phyloP scores from a whole-genome alignment of 2,888 invertebrate genomes.

The Polylopha cassiicola region DNA sequence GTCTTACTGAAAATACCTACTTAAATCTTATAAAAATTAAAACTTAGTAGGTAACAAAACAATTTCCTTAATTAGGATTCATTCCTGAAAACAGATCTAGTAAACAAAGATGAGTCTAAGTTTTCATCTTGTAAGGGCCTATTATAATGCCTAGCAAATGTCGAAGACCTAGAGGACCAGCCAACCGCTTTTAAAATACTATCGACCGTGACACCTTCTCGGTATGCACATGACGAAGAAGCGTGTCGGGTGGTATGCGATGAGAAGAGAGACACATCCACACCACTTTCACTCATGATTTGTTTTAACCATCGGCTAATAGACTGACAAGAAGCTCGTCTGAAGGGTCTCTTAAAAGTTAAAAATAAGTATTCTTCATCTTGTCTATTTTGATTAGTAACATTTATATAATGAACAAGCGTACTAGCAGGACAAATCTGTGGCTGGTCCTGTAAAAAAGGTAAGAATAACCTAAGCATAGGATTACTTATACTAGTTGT shows the following conservation, averaged over 20 bases:
- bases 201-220: background rate
- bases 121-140: no score
- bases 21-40: no score
- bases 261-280: no score
- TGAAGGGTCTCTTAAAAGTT: no score
- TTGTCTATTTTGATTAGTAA: no score
- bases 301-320: conserved; percentile 16
- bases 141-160: conserved; percentile 10
- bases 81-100: no score
- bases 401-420: background rate
- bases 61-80: no score
- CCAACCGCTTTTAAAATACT: conserved; percentile 7
- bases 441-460: background rate
- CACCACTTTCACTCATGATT: conserved; percentile 5
- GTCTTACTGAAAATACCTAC: no score
- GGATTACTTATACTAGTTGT: conserved; percentile 3
- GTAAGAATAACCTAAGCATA: conserved; percentile 2
- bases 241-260: no score
- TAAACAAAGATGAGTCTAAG: no score
- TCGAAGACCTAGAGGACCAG: conserved; percentile 4
- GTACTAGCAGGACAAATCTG: background rate
- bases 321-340: conserved; percentile 7
- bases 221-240: conserved; percentile 1
- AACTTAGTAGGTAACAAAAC: no score
- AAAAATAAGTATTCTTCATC: no score